phyloP scores from a whole-genome alignment of 2,888 invertebrate genomes.

The Drosophila acutilabella region DNA sequence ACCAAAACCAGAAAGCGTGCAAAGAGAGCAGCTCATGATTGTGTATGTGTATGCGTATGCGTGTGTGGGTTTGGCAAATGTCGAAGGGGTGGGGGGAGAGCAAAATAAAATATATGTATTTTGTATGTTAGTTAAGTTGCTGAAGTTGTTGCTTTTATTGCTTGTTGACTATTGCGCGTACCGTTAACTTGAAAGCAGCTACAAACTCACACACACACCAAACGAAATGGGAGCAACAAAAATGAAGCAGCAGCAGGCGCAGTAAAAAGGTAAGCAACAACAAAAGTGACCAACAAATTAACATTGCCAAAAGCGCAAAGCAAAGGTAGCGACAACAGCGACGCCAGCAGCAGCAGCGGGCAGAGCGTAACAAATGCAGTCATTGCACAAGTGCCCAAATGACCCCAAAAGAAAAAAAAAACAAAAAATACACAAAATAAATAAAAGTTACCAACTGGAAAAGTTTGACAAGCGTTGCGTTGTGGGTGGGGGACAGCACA shows the following conservation, averaged over 20 bases:
- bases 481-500: not conserved
- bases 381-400: slow-evolving; percentile 55
- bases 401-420: slow-evolving; percentile 44
- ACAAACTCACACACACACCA: not conserved
- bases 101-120: not conserved
- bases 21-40: slow-evolving; percentile 25
- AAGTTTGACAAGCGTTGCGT: slow-evolving; percentile 4
- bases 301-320: slow-evolving; percentile 36
- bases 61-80: not conserved
- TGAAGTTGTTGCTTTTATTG: slow-evolving; percentile 52
- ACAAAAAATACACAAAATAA: slow-evolving; percentile 1
- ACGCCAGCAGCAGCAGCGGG: slow-evolving; percentile 4
- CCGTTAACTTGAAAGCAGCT: slow-evolving; percentile 65
- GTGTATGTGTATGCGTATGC: not conserved
- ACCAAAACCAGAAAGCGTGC: slow-evolving; percentile 76
- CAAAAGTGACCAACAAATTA: slow-evolving; percentile 39
- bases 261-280: slow-evolving; percentile 30
- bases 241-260: slow-evolving; percentile 30
- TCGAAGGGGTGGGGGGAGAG: not conserved
- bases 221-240: slow-evolving; percentile 49
- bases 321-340: not conserved
- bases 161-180: slow-evolving; percentile 55
- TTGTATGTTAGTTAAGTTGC: slow-evolving; percentile 69
- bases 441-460: slow-evolving; percentile 37
- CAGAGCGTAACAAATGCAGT: slow-evolving; percentile 37